Percentiles rank a stretch among this genome's conserved stretches.
phyloP scores from a whole-genome alignment of 2,888 invertebrate genomes.

The Apodemia mormo region DNA sequence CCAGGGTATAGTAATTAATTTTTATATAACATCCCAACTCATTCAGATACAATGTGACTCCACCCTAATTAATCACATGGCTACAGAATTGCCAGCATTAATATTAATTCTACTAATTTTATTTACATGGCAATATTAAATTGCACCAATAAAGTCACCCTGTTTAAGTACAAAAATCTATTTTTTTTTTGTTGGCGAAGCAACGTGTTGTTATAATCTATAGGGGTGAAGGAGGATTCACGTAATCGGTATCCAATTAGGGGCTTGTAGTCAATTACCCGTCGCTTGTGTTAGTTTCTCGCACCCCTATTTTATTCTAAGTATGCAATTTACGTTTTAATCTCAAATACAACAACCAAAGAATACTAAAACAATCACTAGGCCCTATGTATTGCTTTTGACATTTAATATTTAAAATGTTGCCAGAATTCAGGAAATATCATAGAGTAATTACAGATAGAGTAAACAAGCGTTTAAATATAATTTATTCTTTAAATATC shows the following conservation, averaged over 20 bases:
- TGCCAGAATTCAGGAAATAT: not conserved
- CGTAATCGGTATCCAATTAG: conserved; percentile 41
- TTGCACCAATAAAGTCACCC: conserved; percentile 26
- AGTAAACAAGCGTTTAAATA: not conserved
- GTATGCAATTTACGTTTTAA: conserved; percentile 14
- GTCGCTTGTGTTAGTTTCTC: conserved; percentile 34
- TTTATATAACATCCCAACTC: too few species aligned
- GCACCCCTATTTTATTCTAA: conserved; percentile 2
- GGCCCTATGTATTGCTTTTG: conserved; percentile 13
- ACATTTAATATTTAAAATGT: not conserved
- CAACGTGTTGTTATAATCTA: conserved; percentile 32
- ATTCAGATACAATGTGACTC: not conserved
- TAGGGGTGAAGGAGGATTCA: conserved; percentile 31
- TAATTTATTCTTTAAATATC: too few species aligned
- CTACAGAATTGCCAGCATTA: conserved; percentile 47
- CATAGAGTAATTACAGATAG: conserved; percentile 1
- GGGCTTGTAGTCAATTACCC: conserved; percentile 41
- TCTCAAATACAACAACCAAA: conserved; percentile 8
- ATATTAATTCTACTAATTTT: conserved; percentile 43
- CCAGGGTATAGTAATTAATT: too few species aligned
- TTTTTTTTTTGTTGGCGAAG: conserved; percentile 26
- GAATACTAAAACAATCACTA: conserved; percentile 12
- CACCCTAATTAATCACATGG: conserved; percentile 37
- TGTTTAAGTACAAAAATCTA: conserved; percentile 45
- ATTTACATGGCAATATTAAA: conserved; percentile 46